Evolutionary conservation across 2,113 vertebrate genomes (phyloP), one percentile per base, ranked within the genome.

Genomic region (Hypocryptadius cinnamomeus): DNA sequence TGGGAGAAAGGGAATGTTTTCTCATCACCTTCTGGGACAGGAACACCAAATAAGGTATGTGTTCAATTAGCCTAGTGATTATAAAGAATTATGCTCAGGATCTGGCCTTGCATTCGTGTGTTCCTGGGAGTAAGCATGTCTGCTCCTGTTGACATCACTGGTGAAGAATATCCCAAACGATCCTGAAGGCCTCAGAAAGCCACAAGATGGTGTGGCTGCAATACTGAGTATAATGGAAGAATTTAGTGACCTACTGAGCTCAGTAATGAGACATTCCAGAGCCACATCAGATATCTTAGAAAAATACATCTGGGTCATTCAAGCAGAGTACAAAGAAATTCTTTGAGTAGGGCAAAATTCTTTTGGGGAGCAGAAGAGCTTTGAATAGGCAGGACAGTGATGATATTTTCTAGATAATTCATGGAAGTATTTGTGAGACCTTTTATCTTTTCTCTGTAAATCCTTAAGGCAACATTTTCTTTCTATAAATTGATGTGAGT

Each of bases 1-100:
- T 99, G 99, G 99, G 99, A 99, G 97, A 99, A 98, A 91, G 99
- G 99, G 59, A 98, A 98, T 23, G 99, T 98, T 56, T 99, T 99
- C 76, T 94, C 97, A 56, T 98, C 99, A 9, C 97, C 98, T 7
- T 96, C 98, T 56, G 96, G 97, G 7, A 87, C 97, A 4, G 98
- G 98, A 15, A 97, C 98, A 81, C 97, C 98, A 27, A 99, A 99
- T 91, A 99, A 99, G 99, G 99, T 99, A 92, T 16, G 53, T 40
- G 88, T 77, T 97, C 88, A 54, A 23, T 64, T 50, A 33, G 21
- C 19, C 5, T 16, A 13, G 3, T 23, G 16, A 28, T 66, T 51
- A 9, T 53, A 28, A 65, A 59, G 35, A 63, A 73, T 72, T 70
- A 11, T 44, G 30, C 73, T 70, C 30, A 28, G 15, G 66, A 28